Evolutionary conservation across 2,797 vertebrate genomes (phyloP).

Genomic region (Periparus ater): DNA sequence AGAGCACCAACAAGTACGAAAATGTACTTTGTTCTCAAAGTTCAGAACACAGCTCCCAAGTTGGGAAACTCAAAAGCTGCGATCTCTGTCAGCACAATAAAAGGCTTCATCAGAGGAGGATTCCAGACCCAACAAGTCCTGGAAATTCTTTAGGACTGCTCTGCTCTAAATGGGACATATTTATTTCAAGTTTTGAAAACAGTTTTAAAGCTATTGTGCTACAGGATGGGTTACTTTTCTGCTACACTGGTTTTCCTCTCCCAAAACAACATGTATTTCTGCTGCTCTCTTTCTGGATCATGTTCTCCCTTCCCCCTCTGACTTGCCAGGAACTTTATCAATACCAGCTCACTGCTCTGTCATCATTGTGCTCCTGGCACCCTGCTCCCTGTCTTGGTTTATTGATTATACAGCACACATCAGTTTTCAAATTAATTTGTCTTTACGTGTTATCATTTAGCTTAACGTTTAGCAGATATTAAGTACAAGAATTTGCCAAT

Average conservation of each 20-base stretch:
- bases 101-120: not conserved
- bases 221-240: not conserved
- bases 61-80: not conserved
- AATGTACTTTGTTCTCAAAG: not conserved
- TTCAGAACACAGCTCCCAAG: not conserved
- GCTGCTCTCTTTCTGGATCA: not conserved
- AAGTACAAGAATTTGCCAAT: not conserved
- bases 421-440: not conserved
- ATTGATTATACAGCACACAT: not conserved
- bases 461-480: not conserved
- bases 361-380: not conserved
- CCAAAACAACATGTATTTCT: not conserved
- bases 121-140: not conserved
- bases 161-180: not conserved
- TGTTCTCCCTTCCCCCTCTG: not conserved
- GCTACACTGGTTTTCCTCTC: not conserved
- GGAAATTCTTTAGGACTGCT: not conserved
- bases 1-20: not conserved
- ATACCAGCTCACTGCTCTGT: not conserved
- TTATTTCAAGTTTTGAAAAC: not conserved
- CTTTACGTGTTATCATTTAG: not conserved
- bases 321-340: not conserved
- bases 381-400: not conserved
- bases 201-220: not conserved
- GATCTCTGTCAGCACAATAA: not conserved